A percentile compares a stretch with the other conserved stretches of the same genome.
These are phyloP conservation scores for Apamea anceps DNA, from an alignment of 2,888 invertebrate species.

Conservation along the genomic window DNA sequence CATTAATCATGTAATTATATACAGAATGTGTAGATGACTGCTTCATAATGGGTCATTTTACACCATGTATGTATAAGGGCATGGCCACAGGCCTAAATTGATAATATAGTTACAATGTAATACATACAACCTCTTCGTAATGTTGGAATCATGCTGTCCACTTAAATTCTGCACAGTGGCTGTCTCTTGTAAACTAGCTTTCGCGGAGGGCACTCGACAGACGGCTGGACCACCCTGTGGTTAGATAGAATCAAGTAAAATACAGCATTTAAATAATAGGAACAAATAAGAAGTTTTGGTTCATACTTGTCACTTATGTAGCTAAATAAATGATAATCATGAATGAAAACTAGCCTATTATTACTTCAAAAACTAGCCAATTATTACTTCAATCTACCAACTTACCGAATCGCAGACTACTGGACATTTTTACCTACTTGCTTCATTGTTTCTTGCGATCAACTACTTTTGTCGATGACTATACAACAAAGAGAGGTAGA, in stretches of 20 bases:
- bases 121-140: constrained; percentile 71
- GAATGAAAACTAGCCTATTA: neutral
- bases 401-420: neutral
- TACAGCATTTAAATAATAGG: neutral
- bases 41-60: neutral
- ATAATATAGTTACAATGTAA: neutral
- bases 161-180: constrained; percentile 69
- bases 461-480: neutral
- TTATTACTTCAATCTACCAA: neutral
- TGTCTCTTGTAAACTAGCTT: constrained; percentile 79
- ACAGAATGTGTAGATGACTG: neutral
- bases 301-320: neutral
- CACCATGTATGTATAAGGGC: neutral
- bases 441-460: neutral
- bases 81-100: neutral
- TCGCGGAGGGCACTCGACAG: constrained; percentile 74
- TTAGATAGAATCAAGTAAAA: constrained; percentile 1
- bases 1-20: neutral
- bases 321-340: neutral
- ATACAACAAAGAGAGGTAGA: neutral
- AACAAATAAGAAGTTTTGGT: neutral
- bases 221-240: constrained; percentile 71
- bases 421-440: neutral
- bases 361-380: neutral
- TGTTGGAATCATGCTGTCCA: constrained; percentile 64